Evolutionary conservation across 1,140 invertebrate species (phyloP).

Genomic region (Vanessa atalanta): DNA sequence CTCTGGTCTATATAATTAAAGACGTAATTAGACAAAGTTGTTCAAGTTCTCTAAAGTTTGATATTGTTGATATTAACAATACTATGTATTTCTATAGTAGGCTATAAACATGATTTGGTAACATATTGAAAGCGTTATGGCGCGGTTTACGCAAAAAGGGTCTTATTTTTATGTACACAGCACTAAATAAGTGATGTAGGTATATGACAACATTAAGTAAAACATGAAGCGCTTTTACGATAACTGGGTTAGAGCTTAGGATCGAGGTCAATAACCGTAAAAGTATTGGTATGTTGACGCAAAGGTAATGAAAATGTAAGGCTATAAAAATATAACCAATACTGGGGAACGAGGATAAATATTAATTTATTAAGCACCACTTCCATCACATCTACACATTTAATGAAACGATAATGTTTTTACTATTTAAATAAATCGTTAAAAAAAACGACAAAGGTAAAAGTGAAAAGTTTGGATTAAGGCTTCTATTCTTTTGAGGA

Average conservation of each 20-base stretch:
- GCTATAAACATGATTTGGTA: background rate
- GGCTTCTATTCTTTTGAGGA: too few relatives aligned
- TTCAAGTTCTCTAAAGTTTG: too few relatives aligned
- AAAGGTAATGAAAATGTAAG: constrained; percentile 9
- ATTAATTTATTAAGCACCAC: too few relatives aligned
- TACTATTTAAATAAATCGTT: too few relatives aligned
- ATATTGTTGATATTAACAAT: background rate
- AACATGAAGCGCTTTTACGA: constrained; percentile 28
- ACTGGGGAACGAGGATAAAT: background rate
- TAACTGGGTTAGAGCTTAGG: constrained; percentile 7
- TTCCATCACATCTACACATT: too few relatives aligned
- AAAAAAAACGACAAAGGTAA: too few relatives aligned
- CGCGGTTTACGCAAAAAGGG: constrained; percentile 2
- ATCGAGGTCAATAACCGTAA: constrained; percentile 22
- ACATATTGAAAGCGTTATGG: background rate
- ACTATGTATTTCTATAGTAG: background rate
- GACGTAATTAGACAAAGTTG: too few relatives aligned
- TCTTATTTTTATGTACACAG: constrained; percentile 8
- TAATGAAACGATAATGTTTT: too few relatives aligned
- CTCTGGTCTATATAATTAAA: too few relatives aligned
- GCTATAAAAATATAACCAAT: background rate
- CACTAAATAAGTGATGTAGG: constrained; percentile 21
- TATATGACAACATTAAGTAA: constrained; percentile 26
- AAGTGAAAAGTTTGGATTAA: too few relatives aligned
- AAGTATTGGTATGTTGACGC: constrained; percentile 7